phyloP scores from a whole-genome alignment of 2,113 vertebrate species.

The Octodon degus region DNA sequence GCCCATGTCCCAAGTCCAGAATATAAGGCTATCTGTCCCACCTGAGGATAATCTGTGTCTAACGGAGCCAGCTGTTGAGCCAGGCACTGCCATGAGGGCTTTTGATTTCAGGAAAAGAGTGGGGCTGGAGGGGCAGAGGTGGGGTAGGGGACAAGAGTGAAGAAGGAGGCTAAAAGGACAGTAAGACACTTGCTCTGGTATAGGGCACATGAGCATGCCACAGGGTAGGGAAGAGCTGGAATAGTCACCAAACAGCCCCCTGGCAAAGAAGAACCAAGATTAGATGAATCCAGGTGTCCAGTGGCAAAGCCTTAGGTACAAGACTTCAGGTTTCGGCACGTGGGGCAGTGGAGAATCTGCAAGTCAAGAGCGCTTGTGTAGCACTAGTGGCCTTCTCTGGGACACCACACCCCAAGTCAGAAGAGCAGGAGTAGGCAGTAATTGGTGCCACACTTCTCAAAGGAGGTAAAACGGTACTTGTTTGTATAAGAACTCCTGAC shows the following conservation, averaged over 20 bases:
- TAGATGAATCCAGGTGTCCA: neutral
- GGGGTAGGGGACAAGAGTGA: neutral
- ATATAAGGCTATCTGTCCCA: neutral
- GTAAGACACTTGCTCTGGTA: neutral
- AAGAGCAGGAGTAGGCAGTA: neutral
- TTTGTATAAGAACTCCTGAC: neutral
- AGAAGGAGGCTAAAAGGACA: neutral
- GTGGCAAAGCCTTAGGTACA: neutral
- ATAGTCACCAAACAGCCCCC: neutral
- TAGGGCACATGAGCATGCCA: neutral
- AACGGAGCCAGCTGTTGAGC: neutral
- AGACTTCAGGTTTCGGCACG: neutral
- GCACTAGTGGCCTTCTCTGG: neutral
- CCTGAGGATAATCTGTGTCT: neutral
- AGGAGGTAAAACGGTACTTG: neutral
- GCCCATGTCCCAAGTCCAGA: neutral
- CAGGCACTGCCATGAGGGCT: neutral
- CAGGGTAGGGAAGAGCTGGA: neutral
- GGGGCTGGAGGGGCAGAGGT: neutral
- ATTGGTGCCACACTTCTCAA: neutral
- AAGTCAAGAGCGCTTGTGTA: neutral
- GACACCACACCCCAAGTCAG: neutral
- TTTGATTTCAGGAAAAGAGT: constrained; percentile 11
- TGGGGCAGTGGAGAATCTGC: neutral
- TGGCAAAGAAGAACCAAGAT: neutral